Percentiles rank a stretch among this genome's conserved stretches.
phyloP scores from a whole-genome alignment of 2,113 vertebrate species.

The Dromiciops gliroides region DNA sequence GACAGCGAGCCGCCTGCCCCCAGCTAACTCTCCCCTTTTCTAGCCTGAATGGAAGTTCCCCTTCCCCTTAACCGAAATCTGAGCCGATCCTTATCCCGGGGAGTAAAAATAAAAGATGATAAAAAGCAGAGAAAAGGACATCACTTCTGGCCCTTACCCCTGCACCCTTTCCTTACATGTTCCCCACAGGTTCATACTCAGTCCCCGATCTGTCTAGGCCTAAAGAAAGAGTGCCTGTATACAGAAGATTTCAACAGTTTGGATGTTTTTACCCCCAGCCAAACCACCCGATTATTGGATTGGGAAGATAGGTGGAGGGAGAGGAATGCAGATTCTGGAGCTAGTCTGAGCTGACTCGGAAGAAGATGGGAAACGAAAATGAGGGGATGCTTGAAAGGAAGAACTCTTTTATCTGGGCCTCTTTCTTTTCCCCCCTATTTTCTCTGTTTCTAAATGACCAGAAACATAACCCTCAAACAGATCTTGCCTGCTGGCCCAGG shows the following conservation, averaged over 20 bases:
- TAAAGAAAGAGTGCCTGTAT: neutral
- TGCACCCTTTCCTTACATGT: accelerated
- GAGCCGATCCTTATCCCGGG: neutral
- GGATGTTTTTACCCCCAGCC: accelerated
- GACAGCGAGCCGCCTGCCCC: neutral
- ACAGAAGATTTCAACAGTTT: no score
- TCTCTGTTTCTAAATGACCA: neutral
- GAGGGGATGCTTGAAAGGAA: neutral
- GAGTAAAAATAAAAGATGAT: neutral
- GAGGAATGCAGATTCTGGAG: neutral
- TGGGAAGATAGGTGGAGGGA: neutral
- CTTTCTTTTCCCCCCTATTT: neutral
- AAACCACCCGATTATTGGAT: neutral
- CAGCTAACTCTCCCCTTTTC: neutral
- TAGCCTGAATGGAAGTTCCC: neutral
- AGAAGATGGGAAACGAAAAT: neutral
- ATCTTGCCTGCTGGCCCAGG: neutral
- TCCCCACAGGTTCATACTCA: neutral
- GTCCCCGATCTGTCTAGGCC: neutral
- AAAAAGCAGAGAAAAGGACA: neutral
- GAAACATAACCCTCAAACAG: neutral
- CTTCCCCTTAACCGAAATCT: accelerated
- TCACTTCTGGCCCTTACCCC: neutral
- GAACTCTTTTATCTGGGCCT: neutral
- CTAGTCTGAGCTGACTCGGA: neutral